phyloP scores from a whole-genome alignment of 53 echinoderm and acorn worm species.

The Arbacia lixula region DNA sequence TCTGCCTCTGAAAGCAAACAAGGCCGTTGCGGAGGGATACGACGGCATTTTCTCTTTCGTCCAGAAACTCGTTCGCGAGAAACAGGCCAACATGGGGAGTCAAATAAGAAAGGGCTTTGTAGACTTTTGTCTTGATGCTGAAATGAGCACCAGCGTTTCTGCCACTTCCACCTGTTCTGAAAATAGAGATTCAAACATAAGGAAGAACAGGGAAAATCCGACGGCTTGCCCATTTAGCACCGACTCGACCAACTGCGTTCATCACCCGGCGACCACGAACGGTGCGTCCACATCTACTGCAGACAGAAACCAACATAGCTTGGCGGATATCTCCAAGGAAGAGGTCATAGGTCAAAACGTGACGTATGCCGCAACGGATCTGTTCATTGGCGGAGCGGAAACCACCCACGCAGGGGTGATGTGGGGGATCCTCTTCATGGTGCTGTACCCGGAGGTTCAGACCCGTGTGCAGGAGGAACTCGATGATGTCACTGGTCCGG shows the following conservation, averaged over 20 bases:
- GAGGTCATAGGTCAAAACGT: conserved; percentile 58
- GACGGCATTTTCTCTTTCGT: conserved; percentile 71
- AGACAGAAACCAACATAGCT: conserved; percentile 16
- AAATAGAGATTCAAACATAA: background rate
- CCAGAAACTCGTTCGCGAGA: conserved; percentile 48
- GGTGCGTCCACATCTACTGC: background rate
- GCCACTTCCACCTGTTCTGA: background rate
- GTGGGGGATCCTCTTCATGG: conserved; percentile 83
- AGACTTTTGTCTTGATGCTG: conserved; percentile 52
- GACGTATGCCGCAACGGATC: conserved; percentile 73
- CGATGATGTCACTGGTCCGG: conserved; percentile 55
- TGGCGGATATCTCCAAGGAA: no score
- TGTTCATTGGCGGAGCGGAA: conserved; percentile 89
- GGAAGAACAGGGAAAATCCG: background rate
- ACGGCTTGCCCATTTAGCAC: no score
- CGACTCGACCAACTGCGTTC: background rate
- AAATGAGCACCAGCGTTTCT: no score
- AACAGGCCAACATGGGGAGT: conserved; percentile 6
- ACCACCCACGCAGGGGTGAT: conserved; percentile 78
- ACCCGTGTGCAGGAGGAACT: conserved; percentile 73
- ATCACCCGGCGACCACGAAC: background rate
- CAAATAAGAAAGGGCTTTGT: conserved; percentile 53
- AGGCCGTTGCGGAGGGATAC: conserved; percentile 60
- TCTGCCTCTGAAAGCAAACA: conserved; percentile 62
- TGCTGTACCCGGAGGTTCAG: conserved; percentile 80